These are phyloP conservation scores for Gymnorhina tibicen DNA, from an alignment of 2,113 vertebrate genomes.

Conservation along the genomic window DNA sequence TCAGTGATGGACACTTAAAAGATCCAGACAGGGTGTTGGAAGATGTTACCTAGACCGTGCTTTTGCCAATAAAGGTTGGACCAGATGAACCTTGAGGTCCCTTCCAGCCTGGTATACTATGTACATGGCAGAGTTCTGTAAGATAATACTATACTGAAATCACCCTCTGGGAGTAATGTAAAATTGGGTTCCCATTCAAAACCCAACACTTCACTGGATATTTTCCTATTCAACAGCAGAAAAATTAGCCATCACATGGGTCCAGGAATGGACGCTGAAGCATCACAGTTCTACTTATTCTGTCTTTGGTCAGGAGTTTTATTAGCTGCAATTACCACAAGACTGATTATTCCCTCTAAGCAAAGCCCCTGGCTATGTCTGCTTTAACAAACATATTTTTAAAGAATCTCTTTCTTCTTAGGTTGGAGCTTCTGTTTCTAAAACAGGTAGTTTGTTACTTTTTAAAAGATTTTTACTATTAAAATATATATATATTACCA, in stretches of 20 bases:
- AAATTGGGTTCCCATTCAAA: neutral
- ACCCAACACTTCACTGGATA: neutral
- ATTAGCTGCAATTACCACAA: neutral
- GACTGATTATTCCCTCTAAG: neutral
- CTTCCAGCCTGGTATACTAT: neutral
- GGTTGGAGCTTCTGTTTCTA: neutral
- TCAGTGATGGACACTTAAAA: neutral
- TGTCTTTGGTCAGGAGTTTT: neutral
- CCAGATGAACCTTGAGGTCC: neutral
- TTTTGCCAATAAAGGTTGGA: neutral
- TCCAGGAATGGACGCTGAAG: neutral
- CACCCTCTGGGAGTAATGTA: neutral
- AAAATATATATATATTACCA: neutral
- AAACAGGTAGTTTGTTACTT: neutral
- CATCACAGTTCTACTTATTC: neutral
- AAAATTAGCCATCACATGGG: neutral
- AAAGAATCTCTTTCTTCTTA: neutral
- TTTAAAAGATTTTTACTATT: neutral
- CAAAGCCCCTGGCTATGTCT: neutral
- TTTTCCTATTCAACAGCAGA: neutral
- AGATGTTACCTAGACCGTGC: neutral
- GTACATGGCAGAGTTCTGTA: neutral
- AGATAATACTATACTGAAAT: neutral
- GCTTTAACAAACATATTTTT: neutral
- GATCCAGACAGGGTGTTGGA: neutral